phyloP scores from a whole-genome alignment of 2,113 vertebrate species.

The Scophthalmus maximus region DNA sequence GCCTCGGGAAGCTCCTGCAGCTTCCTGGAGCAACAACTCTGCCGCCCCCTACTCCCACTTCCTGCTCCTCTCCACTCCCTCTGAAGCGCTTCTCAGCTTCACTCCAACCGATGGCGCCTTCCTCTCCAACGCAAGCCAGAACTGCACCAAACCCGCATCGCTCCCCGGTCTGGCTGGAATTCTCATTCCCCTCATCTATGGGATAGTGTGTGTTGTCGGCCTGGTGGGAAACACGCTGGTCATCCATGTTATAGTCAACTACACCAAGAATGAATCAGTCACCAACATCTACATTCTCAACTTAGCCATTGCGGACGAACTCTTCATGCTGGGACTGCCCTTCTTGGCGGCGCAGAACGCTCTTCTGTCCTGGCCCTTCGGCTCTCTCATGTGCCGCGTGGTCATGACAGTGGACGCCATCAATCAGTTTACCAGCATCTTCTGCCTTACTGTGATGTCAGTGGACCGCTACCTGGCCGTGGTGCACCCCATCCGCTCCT shows the following conservation, averaged over 20 bases:
- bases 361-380: conserved; percentile 95
- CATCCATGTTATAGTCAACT: conserved; percentile 91
- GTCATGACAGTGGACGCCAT: conserved; percentile 97
- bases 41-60: not conserved
- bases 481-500: conserved; percentile 90
- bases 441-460: conserved; percentile 96
- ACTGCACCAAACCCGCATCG: conserved; percentile 49
- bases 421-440: conserved; percentile 99
- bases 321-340: conserved; percentile 95
- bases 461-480: conserved; percentile 95
- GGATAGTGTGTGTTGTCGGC: conserved; percentile 91
- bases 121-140: conserved; percentile 55
- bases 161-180: conserved; percentile 83
- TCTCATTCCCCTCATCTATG: conserved; percentile 92
- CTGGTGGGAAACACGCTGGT: conserved; percentile 93
- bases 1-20: conserved; percentile 18
- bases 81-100: not conserved
- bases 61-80: conserved; percentile 26
- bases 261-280: conserved; percentile 89
- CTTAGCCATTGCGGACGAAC: conserved; percentile 93
- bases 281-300: conserved; percentile 97
- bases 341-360: conserved; percentile 95
- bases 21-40: conserved; percentile 41
- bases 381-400: conserved; percentile 93
- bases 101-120: not conserved